phyloP scores from a whole-genome alignment of 1,140 invertebrate genomes.

The Portunus trituberculatus region DNA sequence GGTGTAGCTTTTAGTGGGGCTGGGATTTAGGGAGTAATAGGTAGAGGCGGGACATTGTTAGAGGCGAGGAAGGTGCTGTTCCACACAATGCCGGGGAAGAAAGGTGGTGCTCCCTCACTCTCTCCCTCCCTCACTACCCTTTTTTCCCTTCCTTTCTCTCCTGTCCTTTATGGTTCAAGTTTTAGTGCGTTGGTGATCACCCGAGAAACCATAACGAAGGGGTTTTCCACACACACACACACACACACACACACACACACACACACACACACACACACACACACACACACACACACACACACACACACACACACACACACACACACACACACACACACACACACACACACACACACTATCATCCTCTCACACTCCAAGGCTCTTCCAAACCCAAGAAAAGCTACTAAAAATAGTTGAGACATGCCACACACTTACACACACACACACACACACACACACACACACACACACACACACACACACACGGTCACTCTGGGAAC shows the following conservation, averaged over 20 bases:
- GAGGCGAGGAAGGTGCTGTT: not conserved
- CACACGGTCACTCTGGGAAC: not conserved
- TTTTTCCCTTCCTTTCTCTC: not conserved
- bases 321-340: too few species aligned
- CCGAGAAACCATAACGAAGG: constrained; percentile 17
- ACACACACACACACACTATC: too few species aligned
- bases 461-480: not conserved
- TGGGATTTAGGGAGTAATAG: not conserved
- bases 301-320: too few species aligned
- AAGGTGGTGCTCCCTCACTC: not conserved
- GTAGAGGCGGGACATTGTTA: not conserved
- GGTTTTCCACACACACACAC: not conserved
- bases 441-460: not conserved
- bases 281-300: too few species aligned
- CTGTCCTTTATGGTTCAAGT: not conserved
- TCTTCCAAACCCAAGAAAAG: too few species aligned
- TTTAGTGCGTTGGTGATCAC: not conserved
- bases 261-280: too few species aligned
- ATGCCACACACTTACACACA: not conserved
- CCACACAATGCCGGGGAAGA: not conserved
- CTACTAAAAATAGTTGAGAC: too few species aligned
- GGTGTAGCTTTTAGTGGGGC: not conserved
- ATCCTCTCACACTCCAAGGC: too few species aligned
- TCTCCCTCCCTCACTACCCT: not conserved
- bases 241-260: not conserved